Evolutionary conservation across 53 echinoderm and acorn worm genomes (phyloP), one percentile per base, ranked within the genome.

Genomic region (Glandiceps talaboti): DNA sequence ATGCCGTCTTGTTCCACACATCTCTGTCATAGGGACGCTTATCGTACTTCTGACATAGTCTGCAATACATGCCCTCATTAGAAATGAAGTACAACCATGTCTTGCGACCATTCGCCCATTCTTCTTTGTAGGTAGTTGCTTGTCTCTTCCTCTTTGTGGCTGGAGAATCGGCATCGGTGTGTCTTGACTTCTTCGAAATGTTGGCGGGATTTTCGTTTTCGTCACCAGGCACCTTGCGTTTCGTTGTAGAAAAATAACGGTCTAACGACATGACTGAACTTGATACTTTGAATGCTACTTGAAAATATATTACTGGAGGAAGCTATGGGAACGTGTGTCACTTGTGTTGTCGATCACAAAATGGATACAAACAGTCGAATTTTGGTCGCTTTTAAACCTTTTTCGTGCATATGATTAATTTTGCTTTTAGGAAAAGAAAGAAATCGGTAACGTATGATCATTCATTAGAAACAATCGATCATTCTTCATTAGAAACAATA

Each of bases 1-100:
- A 82, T 29, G 82, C 79, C 73, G 79, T 74, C 32, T 78, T 82
- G 75, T 86, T 86, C 86, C 80, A 86, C 29, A 77, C 74, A 29
- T 73, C 33, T 32, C 83, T 78, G 76, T 82, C 86, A 82, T 73
- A 86, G 28, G 83, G 86, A 29, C 77, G 74, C 79, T 78, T 79
- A 1, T 78, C 78, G 75, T 78, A 82, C 30, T 79, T 82, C 75
- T 86, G 86, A 77, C 86, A 86, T 14, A 86, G 82, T 27, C 32
- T 77, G 75, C 86, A 86, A 78, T 81, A 86, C 82, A 82, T 86
- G 0, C 82, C 86, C 73, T 74, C 79, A 77, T 31, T 30, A 31
- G 82, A 30, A 73, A 73, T 73, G 33, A 79, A 77, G 79, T 82
- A 78, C 33, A 82, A 73, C 86, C 86, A 86, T 77, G 82, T 32